phyloP scores from a whole-genome alignment of 92 coral and sea anemone genomes.

The Paramuricea clavata region DNA sequence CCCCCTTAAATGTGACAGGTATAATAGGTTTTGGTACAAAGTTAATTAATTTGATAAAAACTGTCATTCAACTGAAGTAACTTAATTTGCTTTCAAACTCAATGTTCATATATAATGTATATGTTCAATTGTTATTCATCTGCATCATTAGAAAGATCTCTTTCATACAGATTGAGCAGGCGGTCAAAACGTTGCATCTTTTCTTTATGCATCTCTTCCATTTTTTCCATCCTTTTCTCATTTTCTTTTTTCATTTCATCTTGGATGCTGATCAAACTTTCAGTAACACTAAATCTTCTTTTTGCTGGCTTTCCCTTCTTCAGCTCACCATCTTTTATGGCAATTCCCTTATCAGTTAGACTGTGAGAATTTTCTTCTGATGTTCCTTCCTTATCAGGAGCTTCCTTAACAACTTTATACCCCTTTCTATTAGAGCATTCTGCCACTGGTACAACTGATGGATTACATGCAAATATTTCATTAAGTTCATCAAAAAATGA shows the following conservation, averaged over 20 bases:
- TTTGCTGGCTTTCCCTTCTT: background rate
- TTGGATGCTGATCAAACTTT: conserved; percentile 5
- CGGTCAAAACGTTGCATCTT: conserved; percentile 21
- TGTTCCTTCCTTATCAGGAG: conserved; percentile 42
- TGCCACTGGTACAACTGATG: conserved; percentile 63
- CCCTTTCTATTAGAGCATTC: conserved; percentile 68
- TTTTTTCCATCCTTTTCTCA: conserved; percentile 1
- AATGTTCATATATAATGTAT: background rate
- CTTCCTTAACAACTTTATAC: conserved; percentile 10
- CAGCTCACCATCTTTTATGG: background rate
- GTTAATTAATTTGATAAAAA: too few relatives aligned
- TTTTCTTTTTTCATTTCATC: conserved; percentile 6
- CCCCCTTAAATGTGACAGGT: too few relatives aligned
- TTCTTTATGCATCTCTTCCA: conserved; percentile 29
- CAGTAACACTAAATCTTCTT: conserved; percentile 21
- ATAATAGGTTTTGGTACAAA: too few relatives aligned
- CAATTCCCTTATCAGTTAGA: too few relatives aligned
- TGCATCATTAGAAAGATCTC: background rate
- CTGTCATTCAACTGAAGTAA: conserved; percentile 2
- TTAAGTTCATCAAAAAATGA: conserved; percentile 72
- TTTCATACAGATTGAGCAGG: conserved; percentile 3
- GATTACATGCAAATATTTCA: conserved; percentile 68
- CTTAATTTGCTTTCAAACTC: background rate
- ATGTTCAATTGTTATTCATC: background rate
- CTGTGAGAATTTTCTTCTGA: conserved; percentile 17